These are phyloP conservation scores for Pseudomyrmex dendroicus DNA, from an alignment of 1,140 invertebrate species.

Conservation along the genomic window DNA sequence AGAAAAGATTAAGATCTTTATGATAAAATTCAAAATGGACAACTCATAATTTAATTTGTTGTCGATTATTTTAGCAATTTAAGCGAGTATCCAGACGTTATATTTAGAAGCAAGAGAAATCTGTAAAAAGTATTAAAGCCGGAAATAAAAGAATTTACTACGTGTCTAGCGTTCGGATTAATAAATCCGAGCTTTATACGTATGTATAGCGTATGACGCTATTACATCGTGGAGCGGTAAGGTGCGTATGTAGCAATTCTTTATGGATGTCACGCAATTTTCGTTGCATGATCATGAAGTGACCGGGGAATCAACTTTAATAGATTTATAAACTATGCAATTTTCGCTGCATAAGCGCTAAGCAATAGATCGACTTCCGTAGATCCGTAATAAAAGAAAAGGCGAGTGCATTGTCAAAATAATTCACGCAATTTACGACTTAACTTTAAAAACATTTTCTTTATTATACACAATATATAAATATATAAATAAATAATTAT, in stretches of 20 bases:
- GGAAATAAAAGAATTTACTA: no score
- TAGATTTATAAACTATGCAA: conserved; percentile 13
- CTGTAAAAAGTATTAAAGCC: no score
- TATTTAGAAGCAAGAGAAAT: no score
- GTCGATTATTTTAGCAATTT: no score
- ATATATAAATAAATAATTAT: no score
- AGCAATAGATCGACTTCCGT: background rate
- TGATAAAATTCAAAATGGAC: no score
- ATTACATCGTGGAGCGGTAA: conserved; percentile 30
- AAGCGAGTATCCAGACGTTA: no score
- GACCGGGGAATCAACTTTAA: conserved; percentile 3
- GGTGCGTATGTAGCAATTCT: conserved; percentile 7
- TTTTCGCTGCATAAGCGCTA: background rate
- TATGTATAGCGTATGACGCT: background rate
- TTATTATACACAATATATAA: no score
- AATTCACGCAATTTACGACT: no score
- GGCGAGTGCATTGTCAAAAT: background rate
- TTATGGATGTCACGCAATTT: conserved; percentile 24
- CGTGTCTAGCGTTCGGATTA: background rate
- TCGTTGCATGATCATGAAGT: conserved; percentile 15
- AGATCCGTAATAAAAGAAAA: background rate
- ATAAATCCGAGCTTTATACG: conserved; percentile 22
- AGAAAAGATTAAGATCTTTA: no score
- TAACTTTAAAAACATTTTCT: no score
- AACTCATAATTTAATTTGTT: no score